Conservation (phyloP, 2,113 vertebrate species). For the Fregetta grallaria region DNA sequence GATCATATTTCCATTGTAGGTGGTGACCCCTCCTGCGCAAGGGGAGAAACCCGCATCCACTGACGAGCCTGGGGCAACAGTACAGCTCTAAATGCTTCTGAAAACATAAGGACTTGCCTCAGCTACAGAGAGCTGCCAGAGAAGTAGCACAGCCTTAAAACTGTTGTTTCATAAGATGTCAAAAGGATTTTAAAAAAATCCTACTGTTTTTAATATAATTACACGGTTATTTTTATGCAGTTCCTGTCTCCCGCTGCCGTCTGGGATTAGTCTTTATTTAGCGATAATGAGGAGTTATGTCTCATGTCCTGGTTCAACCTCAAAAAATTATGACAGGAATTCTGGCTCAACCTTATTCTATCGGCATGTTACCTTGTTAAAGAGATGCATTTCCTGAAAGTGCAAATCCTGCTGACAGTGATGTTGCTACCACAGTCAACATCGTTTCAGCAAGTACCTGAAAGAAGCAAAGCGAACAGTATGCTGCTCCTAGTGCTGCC, state of each 20-base stretch:
- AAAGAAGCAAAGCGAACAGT: not conserved
- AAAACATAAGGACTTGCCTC: not conserved
- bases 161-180: not conserved
- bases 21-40: not conserved
- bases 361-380: not conserved
- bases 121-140: not conserved
- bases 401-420: not conserved
- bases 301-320: constrained; percentile 4
- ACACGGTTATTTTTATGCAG: constrained; percentile 11
- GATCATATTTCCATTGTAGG: not conserved
- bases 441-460: not conserved
- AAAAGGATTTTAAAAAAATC: not conserved
- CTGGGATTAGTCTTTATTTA: constrained; percentile 27
- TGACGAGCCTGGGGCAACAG: not conserved
- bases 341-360: not conserved
- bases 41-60: not conserved
- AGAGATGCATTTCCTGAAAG: not conserved
- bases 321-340: not conserved
- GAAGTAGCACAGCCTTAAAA: not conserved
- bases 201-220: constrained; percentile 22
- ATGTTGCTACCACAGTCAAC: not conserved
- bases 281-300: not conserved
- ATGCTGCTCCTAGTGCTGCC: not conserved
- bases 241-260: not conserved
- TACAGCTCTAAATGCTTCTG: not conserved